These are phyloP conservation scores for Lycia hirtaria DNA, from an alignment of 2,888 invertebrate species.

Conservation along the genomic window DNA sequence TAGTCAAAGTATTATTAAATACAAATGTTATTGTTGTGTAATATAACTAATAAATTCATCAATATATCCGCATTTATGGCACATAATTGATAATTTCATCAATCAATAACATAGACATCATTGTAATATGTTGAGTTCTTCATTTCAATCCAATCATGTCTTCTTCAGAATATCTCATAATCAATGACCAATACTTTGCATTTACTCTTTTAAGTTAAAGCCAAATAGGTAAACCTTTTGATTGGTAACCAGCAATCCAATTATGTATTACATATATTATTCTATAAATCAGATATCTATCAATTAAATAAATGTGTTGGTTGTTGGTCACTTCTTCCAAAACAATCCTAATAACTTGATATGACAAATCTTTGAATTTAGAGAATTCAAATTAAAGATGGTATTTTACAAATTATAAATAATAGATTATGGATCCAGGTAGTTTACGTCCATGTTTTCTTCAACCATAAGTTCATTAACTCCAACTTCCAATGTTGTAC, in stretches of 20 bases:
- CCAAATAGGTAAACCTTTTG: too few species aligned
- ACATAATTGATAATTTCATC: background rate
- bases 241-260: too few species aligned
- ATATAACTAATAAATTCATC: too few species aligned
- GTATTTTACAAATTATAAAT: background rate
- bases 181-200: too few species aligned
- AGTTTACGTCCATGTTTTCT: background rate
- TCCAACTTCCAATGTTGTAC: slow-evolving; percentile 7
- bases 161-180: background rate
- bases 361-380: background rate
- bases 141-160: background rate
- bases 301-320: background rate
- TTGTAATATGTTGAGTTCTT: background rate
- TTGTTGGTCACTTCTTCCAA: background rate
- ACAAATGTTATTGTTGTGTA: too few species aligned
- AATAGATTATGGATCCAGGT: background rate
- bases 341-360: background rate
- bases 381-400: background rate
- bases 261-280: too few species aligned
- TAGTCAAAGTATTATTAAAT: too few species aligned
- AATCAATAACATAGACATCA: background rate
- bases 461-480: slow-evolving; percentile 2
- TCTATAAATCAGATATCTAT: too few species aligned
- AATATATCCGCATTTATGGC: too few species aligned
- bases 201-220: too few species aligned